These are phyloP conservation scores for Dipodomys ordii DNA, from an alignment of 2,113 vertebrate species.

Conservation along the genomic window DNA sequence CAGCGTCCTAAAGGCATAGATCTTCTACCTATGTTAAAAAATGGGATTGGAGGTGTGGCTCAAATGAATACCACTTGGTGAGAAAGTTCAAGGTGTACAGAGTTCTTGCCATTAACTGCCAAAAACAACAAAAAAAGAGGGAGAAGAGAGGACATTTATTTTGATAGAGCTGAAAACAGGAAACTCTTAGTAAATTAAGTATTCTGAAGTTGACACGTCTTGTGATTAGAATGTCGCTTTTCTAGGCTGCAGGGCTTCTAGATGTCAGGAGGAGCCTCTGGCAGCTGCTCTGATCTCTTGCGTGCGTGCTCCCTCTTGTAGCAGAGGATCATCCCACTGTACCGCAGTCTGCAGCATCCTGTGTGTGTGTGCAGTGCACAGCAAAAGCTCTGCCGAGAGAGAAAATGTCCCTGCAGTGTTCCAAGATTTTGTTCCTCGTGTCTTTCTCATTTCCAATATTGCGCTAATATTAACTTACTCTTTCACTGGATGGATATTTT, in stretches of 20 bases:
- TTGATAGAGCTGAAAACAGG: neutral
- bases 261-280: neutral
- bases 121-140: neutral
- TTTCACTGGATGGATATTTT: constrained; percentile 1
- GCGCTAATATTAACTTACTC: neutral
- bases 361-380: neutral
- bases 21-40: neutral
- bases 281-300: neutral
- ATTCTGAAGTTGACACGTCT: constrained; percentile 21
- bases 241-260: neutral
- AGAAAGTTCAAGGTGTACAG: no score
- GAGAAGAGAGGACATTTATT: neutral
- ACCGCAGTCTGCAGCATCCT: neutral
- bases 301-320: neutral
- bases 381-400: neutral
- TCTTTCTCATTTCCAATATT: neutral
- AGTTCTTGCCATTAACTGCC: no score
- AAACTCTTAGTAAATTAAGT: constrained; percentile 39
- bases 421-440: constrained; percentile 12
- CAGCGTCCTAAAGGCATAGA: neutral
- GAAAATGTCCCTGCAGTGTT: neutral
- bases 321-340: neutral
- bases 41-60: no score
- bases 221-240: constrained; percentile 21
- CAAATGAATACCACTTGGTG: no score